Evolutionary conservation across 2,113 vertebrate species (phyloP), one percentile per base, ranked within the genome.

Genomic region (Oryctolagus cuniculus): DNA sequence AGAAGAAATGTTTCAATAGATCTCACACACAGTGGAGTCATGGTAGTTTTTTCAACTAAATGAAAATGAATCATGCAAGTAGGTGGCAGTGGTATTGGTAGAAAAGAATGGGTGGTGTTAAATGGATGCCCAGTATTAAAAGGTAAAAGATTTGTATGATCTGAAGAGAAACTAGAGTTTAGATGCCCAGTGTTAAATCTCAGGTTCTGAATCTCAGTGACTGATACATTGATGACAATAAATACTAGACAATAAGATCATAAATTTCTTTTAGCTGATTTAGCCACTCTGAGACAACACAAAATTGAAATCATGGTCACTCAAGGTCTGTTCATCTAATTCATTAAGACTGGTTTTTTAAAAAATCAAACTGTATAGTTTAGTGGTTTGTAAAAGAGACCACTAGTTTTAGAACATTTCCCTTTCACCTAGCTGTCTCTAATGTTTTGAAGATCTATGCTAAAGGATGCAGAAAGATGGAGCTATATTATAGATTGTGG

Each of bases 311-410:
- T 29, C 61, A 77, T 10, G 2, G 10, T 87, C 16, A 27, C 31
- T 61, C 8, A 27, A 93, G 21, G 3, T 89, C 75, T 67, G 6
- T 75, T 93, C 11, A 72, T 87, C 83, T 96, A 83, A 70, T 91
- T 79, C 38, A 89, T 17, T 49, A 74, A 78, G 73, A 66, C 2
- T 15, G 61, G n/a, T 77, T 75, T 58, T 70, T 69, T 6, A 79
- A 95, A 84, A 88, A 70, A n/a, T 34, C 34, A 72, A 55, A 49
- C 25, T 74, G 11, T 4, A 34, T 44, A 66, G 16, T 44, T 81
- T 81, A 69, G 27, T 44, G 11, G 29, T 75, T 31, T 31, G 0
- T 11, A 80, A 31, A 80, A 78, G 53, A 49, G 22, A 77, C 5
- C 78, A 15, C 58, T 51, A 25, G 0, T 2, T 94, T 87, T n/a